Percentiles rank a stretch among this genome's conserved stretches.
phyloP scores from a whole-genome alignment of 2,113 vertebrate genomes.

The Tragelaphus imberbis region DNA sequence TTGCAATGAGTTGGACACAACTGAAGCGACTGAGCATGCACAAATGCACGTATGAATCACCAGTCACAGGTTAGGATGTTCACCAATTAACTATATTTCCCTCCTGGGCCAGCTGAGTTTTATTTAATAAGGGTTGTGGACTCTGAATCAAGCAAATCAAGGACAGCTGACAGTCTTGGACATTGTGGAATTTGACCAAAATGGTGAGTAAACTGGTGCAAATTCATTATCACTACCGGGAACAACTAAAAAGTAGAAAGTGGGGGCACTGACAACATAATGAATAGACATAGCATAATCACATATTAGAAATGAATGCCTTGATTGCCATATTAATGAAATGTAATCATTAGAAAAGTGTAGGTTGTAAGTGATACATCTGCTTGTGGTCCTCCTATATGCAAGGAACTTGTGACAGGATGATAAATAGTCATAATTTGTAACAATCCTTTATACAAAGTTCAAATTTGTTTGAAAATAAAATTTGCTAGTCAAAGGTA shows the following conservation, averaged over 20 bases:
- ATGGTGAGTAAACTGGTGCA: background rate
- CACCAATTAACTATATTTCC: background rate
- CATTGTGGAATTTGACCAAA: conserved; percentile 21
- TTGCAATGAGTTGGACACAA: background rate
- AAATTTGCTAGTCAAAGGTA: background rate
- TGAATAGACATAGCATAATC: background rate
- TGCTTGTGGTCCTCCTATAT: background rate
- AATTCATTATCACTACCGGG: background rate
- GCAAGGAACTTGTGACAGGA: background rate
- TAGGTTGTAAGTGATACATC: background rate
- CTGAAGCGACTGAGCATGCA: background rate
- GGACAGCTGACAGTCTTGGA: background rate
- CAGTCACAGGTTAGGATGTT: background rate
- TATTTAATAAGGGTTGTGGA: background rate
- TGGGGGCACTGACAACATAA: background rate
- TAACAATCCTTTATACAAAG: background rate
- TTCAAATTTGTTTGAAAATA: conserved; percentile 12
- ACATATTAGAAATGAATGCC: background rate
- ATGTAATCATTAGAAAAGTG: background rate
- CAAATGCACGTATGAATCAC: background rate
- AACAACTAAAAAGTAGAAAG: background rate
- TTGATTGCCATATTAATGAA: background rate
- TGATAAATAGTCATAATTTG: background rate
- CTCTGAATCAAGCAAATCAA: background rate
- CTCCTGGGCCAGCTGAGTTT: background rate